Evolutionary conservation across 2,113 vertebrate genomes (phyloP), one percentile per base, ranked within the genome.

Genomic region (Etheostoma spectabile): DNA sequence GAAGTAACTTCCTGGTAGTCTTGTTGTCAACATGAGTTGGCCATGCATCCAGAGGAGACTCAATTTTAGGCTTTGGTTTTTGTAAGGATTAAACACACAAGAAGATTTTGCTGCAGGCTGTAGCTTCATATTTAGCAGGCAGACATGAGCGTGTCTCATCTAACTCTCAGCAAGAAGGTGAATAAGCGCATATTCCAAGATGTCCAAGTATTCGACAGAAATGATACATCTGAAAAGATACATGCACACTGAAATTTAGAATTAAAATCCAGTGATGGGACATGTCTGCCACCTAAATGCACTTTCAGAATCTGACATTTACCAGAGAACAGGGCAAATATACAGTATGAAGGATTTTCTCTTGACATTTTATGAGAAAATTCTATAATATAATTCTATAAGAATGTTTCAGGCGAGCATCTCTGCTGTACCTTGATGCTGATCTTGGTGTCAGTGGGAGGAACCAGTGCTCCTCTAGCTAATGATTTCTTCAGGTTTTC

Each of bases 401-500:
- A 16, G 27, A 38, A 22, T 46, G 3, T 45, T 12, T 33, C 6
- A 45, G 61, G 4, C n/a, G 18, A 57, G 7, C 13, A 1, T 46
- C 35, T 48, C 19, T 38, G 48, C 18, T 27, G 46, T 21, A 94
- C 94, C 75, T 95, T 95, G 11, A 83, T 82, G 51, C 90, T 94
- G 57, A 86, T 80, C 86, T 94, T 97, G 85, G 88, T 72, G 67
- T 95, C 94, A 48, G 96, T 73, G 0, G 96, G 92, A 6, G 96
- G 94, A 30, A 95, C 96, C 85, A 97, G 90, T 8, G 96, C 95
- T 0, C 97, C 97, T 79, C 97, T 96, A 0, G 98, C 97, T 94
- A 99, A 78, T 0, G 97, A 98, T 87, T 97, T 97, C 91, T 97
- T 98, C 79, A 99, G 93, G 80, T 95, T 96, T 85, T 99, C 97